A percentile compares a stretch with the other conserved stretches of the same genome.
phyloP scores from a whole-genome alignment of 2,797 vertebrate species.

The Parauchenoglanis punctatus region DNA sequence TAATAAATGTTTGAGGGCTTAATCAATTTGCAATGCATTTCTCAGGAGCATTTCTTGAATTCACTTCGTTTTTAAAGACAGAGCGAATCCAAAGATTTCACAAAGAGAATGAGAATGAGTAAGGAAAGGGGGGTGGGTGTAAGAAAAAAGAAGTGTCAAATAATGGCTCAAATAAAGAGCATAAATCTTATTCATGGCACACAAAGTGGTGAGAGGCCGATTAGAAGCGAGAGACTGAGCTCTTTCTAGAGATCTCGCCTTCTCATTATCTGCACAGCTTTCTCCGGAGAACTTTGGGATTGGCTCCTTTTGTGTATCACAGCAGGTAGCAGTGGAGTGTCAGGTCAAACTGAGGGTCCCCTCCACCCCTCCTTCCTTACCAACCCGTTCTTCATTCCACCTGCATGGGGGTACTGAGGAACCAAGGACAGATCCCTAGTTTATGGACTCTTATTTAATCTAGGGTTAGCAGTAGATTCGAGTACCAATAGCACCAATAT shows the following conservation, averaged over 20 bases:
- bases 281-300: conserved; percentile 68
- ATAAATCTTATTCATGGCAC: conserved; percentile 80
- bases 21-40: conserved; percentile 83
- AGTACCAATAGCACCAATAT: neutral
- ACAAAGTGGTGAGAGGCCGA: conserved; percentile 75
- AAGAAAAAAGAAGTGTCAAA: conserved; percentile 71
- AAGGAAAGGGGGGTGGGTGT: neutral
- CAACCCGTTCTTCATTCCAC: conserved; percentile 41
- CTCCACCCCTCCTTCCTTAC: conserved; percentile 8
- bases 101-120: conserved; percentile 57
- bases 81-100: conserved; percentile 46
- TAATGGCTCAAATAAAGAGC: conserved; percentile 76
- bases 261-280: conserved; percentile 76
- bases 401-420: conserved; percentile 62
- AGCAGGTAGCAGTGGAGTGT: conserved; percentile 82
- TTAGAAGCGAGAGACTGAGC: conserved; percentile 66
- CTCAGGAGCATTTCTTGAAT: conserved; percentile 76
- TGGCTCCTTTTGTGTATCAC: conserved; percentile 78
- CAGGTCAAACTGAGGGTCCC: conserved; percentile 75
- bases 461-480: neutral
- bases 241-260: conserved; percentile 69
- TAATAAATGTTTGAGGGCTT: conserved; percentile 80
- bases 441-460: neutral
- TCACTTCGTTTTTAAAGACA: conserved; percentile 67
- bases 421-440: conserved; percentile 14